Conservation (phyloP, 2,113 vertebrate genomes). For the Stomatorhinus ivindoensis region DNA sequence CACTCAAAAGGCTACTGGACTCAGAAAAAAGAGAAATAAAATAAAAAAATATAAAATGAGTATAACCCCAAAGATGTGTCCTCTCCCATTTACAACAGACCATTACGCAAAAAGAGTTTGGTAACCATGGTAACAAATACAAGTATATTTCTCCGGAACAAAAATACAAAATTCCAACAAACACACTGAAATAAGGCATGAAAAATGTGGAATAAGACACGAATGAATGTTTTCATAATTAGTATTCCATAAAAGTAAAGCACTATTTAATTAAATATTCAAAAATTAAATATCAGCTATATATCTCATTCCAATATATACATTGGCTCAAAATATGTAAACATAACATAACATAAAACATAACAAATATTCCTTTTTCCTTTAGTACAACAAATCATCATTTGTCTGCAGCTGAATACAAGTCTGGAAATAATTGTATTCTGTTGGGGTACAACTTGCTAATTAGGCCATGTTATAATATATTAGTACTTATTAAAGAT, state of each 20-base stretch:
- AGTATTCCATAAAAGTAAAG: not conserved
- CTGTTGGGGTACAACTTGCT: not conserved
- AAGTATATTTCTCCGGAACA: not conserved
- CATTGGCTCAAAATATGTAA: not conserved
- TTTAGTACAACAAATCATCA: not conserved
- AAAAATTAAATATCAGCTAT: not conserved
- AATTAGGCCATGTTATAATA: slow-evolving; percentile 1
- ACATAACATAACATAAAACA: not conserved
- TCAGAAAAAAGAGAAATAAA: not conserved
- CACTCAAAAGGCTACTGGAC: not conserved
- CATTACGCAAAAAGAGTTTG: not conserved
- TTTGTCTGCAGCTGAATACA: not conserved
- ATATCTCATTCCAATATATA: not conserved
- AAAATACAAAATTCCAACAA: not conserved
- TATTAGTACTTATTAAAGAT: slow-evolving; percentile 5
- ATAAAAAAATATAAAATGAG: not conserved
- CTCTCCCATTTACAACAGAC: not conserved
- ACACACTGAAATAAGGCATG: not conserved
- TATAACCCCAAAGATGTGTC: not conserved
- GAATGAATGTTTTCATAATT: not conserved
- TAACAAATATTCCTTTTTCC: not conserved
- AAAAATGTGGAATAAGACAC: not conserved
- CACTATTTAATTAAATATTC: not conserved
- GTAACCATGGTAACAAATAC: slow-evolving; percentile 9
- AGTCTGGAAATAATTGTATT: not conserved